phyloP scores from a whole-genome alignment of 1,140 invertebrate species.

The Macrobrachium rosenbergii region DNA sequence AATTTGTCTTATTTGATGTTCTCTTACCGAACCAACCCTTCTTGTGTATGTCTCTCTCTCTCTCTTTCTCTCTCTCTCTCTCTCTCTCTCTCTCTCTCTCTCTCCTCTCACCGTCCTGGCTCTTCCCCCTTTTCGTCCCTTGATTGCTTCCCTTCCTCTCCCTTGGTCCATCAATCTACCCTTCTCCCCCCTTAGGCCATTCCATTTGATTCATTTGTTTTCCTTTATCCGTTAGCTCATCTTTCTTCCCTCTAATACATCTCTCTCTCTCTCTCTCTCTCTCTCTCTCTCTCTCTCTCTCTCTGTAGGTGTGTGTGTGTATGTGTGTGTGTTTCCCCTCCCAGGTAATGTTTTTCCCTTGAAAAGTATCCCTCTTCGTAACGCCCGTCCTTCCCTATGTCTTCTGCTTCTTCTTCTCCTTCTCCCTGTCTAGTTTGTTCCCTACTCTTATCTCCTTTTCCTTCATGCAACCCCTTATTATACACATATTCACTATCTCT shows the following conservation, averaged over 20 bases:
- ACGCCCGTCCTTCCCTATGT: neutral
- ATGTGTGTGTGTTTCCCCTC: neutral
- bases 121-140: neutral
- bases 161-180: too few species aligned
- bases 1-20: neutral
- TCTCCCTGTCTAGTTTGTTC: neutral
- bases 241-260: neutral
- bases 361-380: neutral
- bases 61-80: neutral
- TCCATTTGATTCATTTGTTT: too few species aligned
- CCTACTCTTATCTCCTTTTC: too few species aligned
- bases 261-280: conserved; percentile 21
- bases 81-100: conserved; percentile 35
- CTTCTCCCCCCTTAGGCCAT: neutral
- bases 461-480: too few species aligned
- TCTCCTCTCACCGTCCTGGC: neutral
- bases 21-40: neutral
- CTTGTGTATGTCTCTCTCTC: neutral
- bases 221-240: neutral
- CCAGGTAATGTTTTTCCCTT: conserved; percentile 4
- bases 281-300: neutral
- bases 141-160: neutral
- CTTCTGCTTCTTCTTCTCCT: neutral
- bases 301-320: neutral
- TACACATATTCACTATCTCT: too few species aligned